Evolutionary conservation across 2,113 vertebrate genomes (phyloP), one percentile per base, ranked within the genome.

Genomic region (Ptychochromis oligacanthus): DNA sequence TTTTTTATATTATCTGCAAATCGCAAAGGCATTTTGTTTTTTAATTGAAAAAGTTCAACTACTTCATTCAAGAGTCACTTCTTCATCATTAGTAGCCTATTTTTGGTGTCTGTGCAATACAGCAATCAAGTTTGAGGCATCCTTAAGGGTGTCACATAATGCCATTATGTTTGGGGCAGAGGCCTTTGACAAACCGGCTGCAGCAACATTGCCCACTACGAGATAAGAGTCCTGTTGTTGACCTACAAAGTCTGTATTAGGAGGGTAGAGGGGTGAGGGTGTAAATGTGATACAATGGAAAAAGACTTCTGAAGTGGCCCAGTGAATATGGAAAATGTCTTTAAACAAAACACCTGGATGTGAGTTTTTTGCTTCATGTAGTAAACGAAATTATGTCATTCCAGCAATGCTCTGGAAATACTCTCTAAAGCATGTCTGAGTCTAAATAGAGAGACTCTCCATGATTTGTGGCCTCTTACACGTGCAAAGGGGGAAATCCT

Each of bases 51-150:
- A 49, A 49, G 46, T 34, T 7, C 58, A 3, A 8, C 5, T 18
- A 9, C 28, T 60, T 60, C 59, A 34, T 34, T 60, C 8, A 20
- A 18, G 9, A 34, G 4, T 31, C 59, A 20, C 59, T 11, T 34
- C 17, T 34, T 20, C 59, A 20, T 59, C 14, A 2, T 24, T 0
- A 31, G 34, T 1, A 61, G 17, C 31, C 9, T 12, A 2, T 36
- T 18, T 10, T 34, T 12, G 57, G 26, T 59, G 31, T 61, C 11
- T 61, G 58, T 5, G 38, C 38, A 3, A 12, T 40, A 40, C 38
- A 40, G 38, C 10, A 40, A 43, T 43, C 3, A 43, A 5, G 28
- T 31, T 4, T 31, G 40, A 43, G 40, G 40, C 40, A 13, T 12
- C 4, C 40, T 13, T 43, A 13, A 13, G 40, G 40, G 4, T 13